Conservation (phyloP, 2,888 invertebrate species). For the Andricus quercusramuli region DNA sequence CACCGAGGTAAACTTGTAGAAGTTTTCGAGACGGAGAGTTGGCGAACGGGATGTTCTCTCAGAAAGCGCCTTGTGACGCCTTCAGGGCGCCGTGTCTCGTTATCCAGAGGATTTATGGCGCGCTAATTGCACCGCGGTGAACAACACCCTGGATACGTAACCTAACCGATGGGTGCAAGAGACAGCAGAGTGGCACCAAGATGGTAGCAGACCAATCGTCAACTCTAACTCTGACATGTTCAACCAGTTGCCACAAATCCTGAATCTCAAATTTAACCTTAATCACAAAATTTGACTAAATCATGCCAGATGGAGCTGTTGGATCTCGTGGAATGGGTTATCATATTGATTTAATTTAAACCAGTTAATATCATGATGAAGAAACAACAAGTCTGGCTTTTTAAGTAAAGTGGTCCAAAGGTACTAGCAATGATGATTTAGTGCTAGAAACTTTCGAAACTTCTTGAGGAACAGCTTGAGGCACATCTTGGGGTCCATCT, state of each 20-base stretch:
- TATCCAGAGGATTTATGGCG: slow-evolving; percentile 76
- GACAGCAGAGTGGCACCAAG: slow-evolving; percentile 42
- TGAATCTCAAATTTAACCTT: neutral
- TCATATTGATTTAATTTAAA: no score
- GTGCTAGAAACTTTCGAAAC: neutral
- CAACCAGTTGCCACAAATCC: slow-evolving; percentile 8
- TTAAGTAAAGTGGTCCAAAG: neutral
- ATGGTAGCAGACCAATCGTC: slow-evolving; percentile 41
- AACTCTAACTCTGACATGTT: neutral
- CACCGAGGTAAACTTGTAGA: slow-evolving; percentile 59
- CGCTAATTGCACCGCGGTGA: slow-evolving; percentile 76
- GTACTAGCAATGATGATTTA: neutral
- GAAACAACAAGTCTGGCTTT: neutral
- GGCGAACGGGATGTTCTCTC: slow-evolving; percentile 60
- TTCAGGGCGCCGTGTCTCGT: slow-evolving; percentile 77
- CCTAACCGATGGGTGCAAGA: slow-evolving; percentile 50
- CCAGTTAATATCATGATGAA: no score
- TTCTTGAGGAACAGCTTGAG: neutral
- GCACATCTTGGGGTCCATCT: neutral
- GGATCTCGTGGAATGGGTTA: no score
- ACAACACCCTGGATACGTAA: slow-evolving; percentile 68
- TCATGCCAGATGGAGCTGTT: neutral
- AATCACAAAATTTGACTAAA: neutral
- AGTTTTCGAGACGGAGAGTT: slow-evolving; percentile 64
- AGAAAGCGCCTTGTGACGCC: slow-evolving; percentile 72